Evolutionary conservation across 2,113 vertebrate species (phyloP).

Genomic region (Anser brachyrhynchus): DNA sequence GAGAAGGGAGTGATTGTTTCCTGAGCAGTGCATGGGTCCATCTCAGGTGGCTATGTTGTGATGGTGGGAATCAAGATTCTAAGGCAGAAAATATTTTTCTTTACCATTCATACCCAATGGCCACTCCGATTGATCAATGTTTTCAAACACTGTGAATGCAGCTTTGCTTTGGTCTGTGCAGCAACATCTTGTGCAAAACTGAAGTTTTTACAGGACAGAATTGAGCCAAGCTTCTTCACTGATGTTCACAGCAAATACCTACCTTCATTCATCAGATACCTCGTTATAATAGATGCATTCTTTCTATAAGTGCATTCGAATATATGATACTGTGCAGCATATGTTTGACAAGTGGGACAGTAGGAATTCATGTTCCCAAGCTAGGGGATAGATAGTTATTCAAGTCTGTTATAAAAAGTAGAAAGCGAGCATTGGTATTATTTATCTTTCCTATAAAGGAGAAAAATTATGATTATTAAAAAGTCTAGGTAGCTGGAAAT

Average conservation of each 20-base stretch:
- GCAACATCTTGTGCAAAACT: neutral
- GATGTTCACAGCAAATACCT: neutral
- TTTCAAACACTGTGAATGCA: neutral
- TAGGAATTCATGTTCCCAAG: neutral
- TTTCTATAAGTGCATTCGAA: neutral
- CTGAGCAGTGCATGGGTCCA: neutral
- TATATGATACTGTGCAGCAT: neutral
- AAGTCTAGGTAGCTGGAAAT: neutral
- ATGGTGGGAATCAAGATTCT: fast-evolving
- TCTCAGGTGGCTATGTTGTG: neutral
- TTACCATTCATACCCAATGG: neutral
- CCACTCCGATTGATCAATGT: neutral
- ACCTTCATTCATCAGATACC: neutral
- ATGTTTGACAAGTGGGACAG: neutral
- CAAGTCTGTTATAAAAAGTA: slow-evolving; percentile 12
- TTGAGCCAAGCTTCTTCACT: neutral
- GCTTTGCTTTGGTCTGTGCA: neutral
- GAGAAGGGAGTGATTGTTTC: neutral
- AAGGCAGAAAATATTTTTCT: neutral
- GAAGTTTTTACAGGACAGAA: neutral
- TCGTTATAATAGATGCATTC: neutral
- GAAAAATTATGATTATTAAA: neutral
- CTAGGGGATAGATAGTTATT: neutral
- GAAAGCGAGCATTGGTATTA: neutral
- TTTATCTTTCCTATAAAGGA: slow-evolving; percentile 17